Percentiles rank a stretch among this genome's conserved stretches.
Evolutionary conservation across 2,113 vertebrate species (phyloP).

Genomic region (Plectropomus leopardus): DNA sequence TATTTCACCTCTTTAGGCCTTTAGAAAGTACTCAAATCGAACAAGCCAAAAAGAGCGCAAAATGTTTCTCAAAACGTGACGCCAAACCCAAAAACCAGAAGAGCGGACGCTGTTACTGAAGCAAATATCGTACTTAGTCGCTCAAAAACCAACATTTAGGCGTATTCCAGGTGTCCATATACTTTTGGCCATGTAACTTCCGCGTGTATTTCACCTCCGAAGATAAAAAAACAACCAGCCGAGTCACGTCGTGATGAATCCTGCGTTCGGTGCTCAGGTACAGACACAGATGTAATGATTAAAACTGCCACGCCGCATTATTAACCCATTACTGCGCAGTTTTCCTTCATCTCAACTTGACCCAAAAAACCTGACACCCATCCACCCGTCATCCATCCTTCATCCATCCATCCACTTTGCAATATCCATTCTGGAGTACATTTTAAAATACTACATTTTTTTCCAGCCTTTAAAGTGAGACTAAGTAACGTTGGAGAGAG

Average conservation of each 20-base stretch:
- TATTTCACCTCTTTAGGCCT: too few relatives aligned
- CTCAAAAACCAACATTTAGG: too few relatives aligned
- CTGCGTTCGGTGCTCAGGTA: not conserved
- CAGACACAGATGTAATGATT: not conserved
- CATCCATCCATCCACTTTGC: constrained; percentile 1
- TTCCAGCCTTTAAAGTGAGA: constrained; percentile 3
- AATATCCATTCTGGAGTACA: constrained; percentile 1
- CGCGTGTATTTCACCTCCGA: not conserved
- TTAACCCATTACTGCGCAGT: not conserved
- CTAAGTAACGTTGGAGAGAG: not conserved
- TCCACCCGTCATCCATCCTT: constrained; percentile 3
- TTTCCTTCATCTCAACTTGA: not conserved
- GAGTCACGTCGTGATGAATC: too few relatives aligned
- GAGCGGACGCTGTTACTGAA: too few relatives aligned
- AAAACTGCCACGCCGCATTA: not conserved
- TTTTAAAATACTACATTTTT: constrained; percentile 22
- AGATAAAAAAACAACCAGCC: constrained; percentile 3
- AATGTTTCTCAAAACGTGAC: too few relatives aligned
- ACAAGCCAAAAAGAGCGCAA: too few relatives aligned
- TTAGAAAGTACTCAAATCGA: too few relatives aligned
- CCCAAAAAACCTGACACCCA: constrained; percentile 2
- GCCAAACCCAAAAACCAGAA: too few relatives aligned
- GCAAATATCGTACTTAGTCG: too few relatives aligned
- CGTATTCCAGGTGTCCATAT: constrained; percentile 2
- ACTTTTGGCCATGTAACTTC: not conserved